These are phyloP conservation scores for Phycodurus eques DNA, from an alignment of 2,113 vertebrate species.

Conservation along the genomic window DNA sequence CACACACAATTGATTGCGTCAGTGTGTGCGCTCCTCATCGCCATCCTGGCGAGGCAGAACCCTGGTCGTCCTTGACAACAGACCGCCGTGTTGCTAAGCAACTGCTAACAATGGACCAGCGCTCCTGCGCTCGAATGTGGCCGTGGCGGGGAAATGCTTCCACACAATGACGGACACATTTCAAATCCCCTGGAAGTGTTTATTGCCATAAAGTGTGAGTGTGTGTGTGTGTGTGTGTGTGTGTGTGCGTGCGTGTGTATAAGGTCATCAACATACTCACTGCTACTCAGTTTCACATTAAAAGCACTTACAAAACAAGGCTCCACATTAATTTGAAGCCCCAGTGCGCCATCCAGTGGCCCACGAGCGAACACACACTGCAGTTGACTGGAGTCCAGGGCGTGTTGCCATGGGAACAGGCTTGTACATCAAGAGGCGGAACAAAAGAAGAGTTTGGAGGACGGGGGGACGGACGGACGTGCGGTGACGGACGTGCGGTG, in stretches of 20 bases:
- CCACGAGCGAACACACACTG: background rate
- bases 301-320: background rate
- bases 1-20: slow-evolving; percentile 61
- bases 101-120: slow-evolving; percentile 68
- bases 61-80: slow-evolving; percentile 65
- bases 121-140: slow-evolving; percentile 55
- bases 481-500: background rate
- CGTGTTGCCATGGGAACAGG: background rate
- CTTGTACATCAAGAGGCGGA: background rate
- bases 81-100: slow-evolving; percentile 64
- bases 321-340: background rate
- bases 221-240: too few species aligned
- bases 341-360: background rate
- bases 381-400: background rate
- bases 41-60: slow-evolving; percentile 44
- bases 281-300: background rate
- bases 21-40: slow-evolving; percentile 40
- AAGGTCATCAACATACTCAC: background rate
- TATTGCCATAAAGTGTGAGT: background rate
- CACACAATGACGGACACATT: slow-evolving; percentile 4
- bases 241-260: background rate
- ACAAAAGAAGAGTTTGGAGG: background rate
- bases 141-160: slow-evolving; percentile 32
- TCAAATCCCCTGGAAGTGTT: background rate
- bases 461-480: background rate